Evolutionary conservation across 2,888 invertebrate species (phyloP).

Genomic region (Muschampia plurimacula): DNA sequence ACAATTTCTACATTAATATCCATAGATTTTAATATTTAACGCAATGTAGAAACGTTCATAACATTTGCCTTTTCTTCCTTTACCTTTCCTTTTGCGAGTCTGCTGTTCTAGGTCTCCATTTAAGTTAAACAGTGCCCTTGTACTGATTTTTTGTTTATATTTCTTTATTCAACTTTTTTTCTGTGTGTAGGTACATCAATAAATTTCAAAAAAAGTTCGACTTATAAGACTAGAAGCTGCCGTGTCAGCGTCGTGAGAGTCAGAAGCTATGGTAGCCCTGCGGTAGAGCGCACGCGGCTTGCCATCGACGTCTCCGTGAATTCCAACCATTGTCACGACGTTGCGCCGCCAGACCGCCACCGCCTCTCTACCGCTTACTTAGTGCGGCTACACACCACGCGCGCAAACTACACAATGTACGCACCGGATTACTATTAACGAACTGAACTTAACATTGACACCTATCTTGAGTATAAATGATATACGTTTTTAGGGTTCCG

Average conservation of each 20-base stretch:
- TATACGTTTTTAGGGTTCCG: no score
- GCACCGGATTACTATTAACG: neutral
- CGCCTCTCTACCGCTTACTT: constrained; percentile 52
- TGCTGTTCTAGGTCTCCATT: no score
- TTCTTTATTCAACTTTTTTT: no score
- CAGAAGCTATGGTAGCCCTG: constrained; percentile 35
- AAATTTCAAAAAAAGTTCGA: neutral
- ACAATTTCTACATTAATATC: no score
- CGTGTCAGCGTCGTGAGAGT: constrained; percentile 7
- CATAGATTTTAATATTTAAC: no score
- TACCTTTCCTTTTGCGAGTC: no score
- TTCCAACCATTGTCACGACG: constrained; percentile 75
- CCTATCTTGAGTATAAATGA: no score
- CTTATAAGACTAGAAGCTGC: neutral
- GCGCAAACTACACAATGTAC: no score
- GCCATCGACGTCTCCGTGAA: constrained; percentile 64
- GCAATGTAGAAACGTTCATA: no score
- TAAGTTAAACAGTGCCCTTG: no score
- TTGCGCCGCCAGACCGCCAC: constrained; percentile 36
- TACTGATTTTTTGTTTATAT: no score
- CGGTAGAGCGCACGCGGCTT: constrained; percentile 40
- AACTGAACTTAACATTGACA: neutral
- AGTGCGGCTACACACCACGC: constrained; percentile 42
- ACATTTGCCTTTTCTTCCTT: no score
- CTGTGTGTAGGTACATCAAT: neutral